These are phyloP conservation scores for Pachycephala philippinensis DNA, from an alignment of 2,113 vertebrate genomes.

Conservation along the genomic window DNA sequence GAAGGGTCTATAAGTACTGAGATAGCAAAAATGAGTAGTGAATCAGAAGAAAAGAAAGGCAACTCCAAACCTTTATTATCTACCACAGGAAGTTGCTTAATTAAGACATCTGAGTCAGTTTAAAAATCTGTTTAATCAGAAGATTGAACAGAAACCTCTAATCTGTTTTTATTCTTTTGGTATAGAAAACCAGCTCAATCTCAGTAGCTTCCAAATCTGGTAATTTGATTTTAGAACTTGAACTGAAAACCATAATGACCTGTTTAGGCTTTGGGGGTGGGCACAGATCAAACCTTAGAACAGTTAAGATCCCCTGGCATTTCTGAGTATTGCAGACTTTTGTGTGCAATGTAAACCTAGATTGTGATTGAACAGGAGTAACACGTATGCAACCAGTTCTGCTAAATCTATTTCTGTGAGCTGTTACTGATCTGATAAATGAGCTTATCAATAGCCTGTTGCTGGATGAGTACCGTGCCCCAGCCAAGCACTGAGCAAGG, in stretches of 20 bases:
- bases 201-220: neutral
- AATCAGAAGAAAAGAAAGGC: neutral
- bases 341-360: constrained; percentile 13
- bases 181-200: neutral
- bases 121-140: neutral
- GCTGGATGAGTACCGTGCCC: neutral
- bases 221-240: neutral
- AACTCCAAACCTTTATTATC: neutral
- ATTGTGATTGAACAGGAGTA: constrained; percentile 28
- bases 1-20: neutral
- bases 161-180: neutral
- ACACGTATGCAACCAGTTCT: neutral
- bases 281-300: constrained; percentile 5
- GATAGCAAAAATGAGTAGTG: fast-evolving
- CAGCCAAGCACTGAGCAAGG: neutral
- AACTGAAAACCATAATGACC: neutral
- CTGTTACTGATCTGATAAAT: constrained; percentile 1
- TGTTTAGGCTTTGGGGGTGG: neutral
- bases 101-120: neutral
- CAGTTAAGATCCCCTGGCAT: constrained; percentile 71
- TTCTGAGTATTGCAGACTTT: constrained; percentile 47
- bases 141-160: neutral
- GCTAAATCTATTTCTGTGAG: neutral
- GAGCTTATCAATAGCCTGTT: neutral
- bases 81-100: neutral